Percentiles rank a stretch among this genome's conserved stretches.
These are phyloP conservation scores for Drosophila fungiperda DNA, from an alignment of 2,888 invertebrate species.

Conservation along the genomic window DNA sequence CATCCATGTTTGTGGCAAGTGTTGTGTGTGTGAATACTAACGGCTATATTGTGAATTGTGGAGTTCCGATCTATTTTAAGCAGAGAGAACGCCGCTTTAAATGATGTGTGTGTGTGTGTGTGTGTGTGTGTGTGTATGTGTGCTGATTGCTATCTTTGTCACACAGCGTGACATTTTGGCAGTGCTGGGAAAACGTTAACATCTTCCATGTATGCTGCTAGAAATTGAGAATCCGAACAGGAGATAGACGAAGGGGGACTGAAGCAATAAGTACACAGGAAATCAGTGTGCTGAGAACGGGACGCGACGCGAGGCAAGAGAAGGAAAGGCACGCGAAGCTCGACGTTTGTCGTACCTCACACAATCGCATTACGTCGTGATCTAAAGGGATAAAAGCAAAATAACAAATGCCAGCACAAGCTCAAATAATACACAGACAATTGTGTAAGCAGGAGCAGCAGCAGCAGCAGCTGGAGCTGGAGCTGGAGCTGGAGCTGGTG, in stretches of 20 bases:
- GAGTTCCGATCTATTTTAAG: conserved; percentile 1
- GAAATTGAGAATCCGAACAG: background rate
- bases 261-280: conserved; percentile 27
- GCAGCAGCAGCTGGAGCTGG: background rate
- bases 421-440: conserved; percentile 79
- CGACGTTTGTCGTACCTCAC: conserved; percentile 42
- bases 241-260: background rate
- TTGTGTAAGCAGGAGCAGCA: conserved; percentile 57
- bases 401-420: conserved; percentile 72
- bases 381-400: conserved; percentile 68
- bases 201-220: background rate
- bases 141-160: conserved; percentile 37
- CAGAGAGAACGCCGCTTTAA: conserved; percentile 6
- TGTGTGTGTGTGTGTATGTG: background rate
- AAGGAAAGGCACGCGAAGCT: conserved; percentile 24
- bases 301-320: conserved; percentile 17
- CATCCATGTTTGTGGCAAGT: background rate
- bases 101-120: background rate
- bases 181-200: conserved; percentile 38
- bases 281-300: conserved; percentile 40
- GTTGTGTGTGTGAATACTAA: background rate
- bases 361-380: conserved; percentile 72
- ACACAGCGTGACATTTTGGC: conserved; percentile 49
- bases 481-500: background rate
- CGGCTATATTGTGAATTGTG: background rate